phyloP scores from a whole-genome alignment of 2,797 vertebrate genomes.

The Platalea minor region DNA sequence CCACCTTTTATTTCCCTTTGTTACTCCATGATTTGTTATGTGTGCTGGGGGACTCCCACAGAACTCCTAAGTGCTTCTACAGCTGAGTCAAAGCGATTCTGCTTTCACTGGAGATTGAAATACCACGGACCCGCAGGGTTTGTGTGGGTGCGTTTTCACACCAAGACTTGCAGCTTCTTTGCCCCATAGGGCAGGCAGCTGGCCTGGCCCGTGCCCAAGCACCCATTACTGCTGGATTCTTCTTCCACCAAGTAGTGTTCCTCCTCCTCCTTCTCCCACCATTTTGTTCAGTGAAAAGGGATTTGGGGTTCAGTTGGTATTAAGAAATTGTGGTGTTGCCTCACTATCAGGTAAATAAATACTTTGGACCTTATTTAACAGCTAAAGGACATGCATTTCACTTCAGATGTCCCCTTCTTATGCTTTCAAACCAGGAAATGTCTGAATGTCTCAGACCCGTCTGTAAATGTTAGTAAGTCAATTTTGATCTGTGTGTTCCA shows the following conservation, averaged over 20 bases:
- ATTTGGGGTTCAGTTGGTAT: not conserved
- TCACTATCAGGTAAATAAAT: not conserved
- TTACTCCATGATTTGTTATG: constrained; percentile 50
- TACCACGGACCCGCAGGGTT: fast-evolving
- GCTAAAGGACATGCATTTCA: not conserved
- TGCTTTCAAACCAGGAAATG: not conserved
- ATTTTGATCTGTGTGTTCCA: not conserved
- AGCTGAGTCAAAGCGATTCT: constrained; percentile 16
- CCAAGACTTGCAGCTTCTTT: not conserved
- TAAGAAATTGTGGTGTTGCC: not conserved
- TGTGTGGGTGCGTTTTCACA: not conserved
- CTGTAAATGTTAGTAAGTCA: not conserved
- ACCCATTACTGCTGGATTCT: not conserved
- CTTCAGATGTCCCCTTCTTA: not conserved
- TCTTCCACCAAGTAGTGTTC: not conserved
- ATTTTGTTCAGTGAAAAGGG: not conserved
- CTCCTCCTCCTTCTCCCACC: not conserved
- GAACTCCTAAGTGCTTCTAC: constrained; percentile 42
- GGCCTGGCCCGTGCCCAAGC: not conserved
- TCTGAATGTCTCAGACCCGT: not conserved
- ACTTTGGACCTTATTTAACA: not conserved
- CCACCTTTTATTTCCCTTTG: constrained; percentile 45
- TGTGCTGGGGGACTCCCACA: constrained; percentile 36
- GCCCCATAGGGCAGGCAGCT: not conserved
- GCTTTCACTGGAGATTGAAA: not conserved